Conservation (phyloP, 2,888 invertebrate species). For the Harpalus rubripes region DNA sequence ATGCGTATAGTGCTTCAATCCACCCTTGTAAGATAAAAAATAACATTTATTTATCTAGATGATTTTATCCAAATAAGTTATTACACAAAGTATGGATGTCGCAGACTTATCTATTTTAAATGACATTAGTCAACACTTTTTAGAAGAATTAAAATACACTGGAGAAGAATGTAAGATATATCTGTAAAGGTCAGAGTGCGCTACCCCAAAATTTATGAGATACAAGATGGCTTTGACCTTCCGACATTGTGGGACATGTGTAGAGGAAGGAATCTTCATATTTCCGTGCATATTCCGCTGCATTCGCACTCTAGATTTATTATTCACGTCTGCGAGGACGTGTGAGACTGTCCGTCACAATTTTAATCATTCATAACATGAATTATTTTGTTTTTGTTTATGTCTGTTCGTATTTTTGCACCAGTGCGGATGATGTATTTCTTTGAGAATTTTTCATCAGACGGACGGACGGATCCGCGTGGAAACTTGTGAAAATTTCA, state of each 20-base stretch:
- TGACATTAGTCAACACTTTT: not conserved
- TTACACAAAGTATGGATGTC: too few species aligned
- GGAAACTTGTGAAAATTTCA: constrained; percentile 25
- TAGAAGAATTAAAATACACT: not conserved
- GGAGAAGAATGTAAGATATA: not conserved
- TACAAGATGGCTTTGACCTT: constrained; percentile 1
- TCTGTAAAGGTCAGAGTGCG: not conserved
- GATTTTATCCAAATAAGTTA: too few species aligned
- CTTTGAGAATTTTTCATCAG: constrained; percentile 62
- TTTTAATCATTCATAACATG: constrained; percentile 65
- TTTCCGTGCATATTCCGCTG: constrained; percentile 13
- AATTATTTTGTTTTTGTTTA: constrained; percentile 66
- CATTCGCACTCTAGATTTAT: constrained; percentile 54
- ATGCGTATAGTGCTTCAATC: too few species aligned
- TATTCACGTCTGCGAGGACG: constrained; percentile 58
- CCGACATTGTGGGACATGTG: not conserved
- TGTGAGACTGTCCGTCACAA: constrained; percentile 61
- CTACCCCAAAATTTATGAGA: constrained; percentile 2
- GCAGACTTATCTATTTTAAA: too few species aligned
- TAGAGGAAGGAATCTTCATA: not conserved
- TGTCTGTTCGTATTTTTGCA: constrained; percentile 58
- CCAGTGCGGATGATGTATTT: constrained; percentile 60
- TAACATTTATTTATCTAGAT: too few species aligned
- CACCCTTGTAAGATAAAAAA: too few species aligned
- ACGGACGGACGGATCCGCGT: constrained; percentile 10